Conservation (phyloP, 2,888 invertebrate genomes). For the Norana najaformis region DNA sequence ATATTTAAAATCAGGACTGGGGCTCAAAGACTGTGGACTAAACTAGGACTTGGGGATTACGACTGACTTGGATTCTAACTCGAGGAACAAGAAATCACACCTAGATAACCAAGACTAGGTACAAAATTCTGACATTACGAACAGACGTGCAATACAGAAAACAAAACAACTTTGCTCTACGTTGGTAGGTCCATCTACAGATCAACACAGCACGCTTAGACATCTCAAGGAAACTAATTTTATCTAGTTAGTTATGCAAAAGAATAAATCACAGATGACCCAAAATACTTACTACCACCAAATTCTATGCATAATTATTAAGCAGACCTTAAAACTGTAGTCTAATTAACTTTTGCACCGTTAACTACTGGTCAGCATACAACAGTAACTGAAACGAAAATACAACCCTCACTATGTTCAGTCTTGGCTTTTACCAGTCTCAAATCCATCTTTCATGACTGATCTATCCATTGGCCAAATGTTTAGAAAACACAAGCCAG, state of each 20-base stretch:
- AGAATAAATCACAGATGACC: constrained; percentile 4
- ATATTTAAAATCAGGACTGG: too few species aligned
- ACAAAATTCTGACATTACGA: neutral
- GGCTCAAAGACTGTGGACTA: neutral
- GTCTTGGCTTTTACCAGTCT: neutral
- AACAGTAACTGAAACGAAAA: neutral
- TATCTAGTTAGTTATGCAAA: neutral
- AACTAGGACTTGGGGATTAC: neutral
- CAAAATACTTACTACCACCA: neutral
- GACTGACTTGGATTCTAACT: neutral
- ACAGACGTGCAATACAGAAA: neutral
- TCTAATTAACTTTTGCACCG: constrained; percentile 2
- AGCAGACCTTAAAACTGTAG: neutral
- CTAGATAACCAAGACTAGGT: neutral
- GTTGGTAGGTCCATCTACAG: neutral
- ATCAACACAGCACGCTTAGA: neutral
- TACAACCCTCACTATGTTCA: neutral
- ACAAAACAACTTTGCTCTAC: constrained; percentile 1
- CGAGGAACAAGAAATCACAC: neutral
- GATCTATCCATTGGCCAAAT: neutral
- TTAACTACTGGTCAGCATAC: neutral
- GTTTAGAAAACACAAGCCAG: neutral
- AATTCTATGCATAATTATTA: neutral
- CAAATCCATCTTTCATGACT: neutral
- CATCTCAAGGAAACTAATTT: neutral